Evolutionary conservation across 2,888 invertebrate species (phyloP).

Genomic region (Lycaena phlaeas): DNA sequence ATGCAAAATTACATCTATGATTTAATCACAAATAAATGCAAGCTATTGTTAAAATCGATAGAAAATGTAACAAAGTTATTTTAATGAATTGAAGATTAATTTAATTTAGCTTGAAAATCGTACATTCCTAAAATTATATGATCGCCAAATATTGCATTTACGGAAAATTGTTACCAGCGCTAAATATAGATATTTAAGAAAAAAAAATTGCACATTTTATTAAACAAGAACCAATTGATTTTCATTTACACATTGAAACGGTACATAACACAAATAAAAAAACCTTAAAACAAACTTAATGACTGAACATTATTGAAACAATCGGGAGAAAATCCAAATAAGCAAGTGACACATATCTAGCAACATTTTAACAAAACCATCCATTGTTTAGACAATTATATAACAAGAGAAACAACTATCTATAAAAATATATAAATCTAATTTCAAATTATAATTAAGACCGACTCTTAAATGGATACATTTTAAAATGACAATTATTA

Average conservation of each 20-base stretch:
- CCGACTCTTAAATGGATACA: conserved; percentile 27
- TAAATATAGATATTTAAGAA: too few relatives aligned
- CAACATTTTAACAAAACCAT: conserved; percentile 51
- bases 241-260: conserved; percentile 4
- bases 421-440: conserved; percentile 71
- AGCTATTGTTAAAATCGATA: too few relatives aligned
- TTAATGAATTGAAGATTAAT: too few relatives aligned
- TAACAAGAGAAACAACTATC: conserved; percentile 64
- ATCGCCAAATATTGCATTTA: too few relatives aligned
- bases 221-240: conserved; percentile 7
- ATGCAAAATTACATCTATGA: too few relatives aligned
- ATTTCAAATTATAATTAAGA: conserved; percentile 49
- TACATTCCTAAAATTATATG: too few relatives aligned
- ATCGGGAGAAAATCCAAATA: conserved; percentile 10
- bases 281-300: conserved; percentile 2
- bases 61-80: too few relatives aligned
- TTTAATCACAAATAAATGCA: neutral
- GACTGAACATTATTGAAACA: conserved; percentile 4
- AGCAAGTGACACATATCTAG: conserved; percentile 17
- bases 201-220: too few relatives aligned
- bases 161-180: too few relatives aligned
- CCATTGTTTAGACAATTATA: conserved; percentile 30
- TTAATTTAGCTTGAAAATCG: too few relatives aligned
- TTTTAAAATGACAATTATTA: conserved; percentile 7
- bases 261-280: conserved; percentile 7